phyloP scores from a whole-genome alignment of 2,888 invertebrate species.

The Tortrix viridana region DNA sequence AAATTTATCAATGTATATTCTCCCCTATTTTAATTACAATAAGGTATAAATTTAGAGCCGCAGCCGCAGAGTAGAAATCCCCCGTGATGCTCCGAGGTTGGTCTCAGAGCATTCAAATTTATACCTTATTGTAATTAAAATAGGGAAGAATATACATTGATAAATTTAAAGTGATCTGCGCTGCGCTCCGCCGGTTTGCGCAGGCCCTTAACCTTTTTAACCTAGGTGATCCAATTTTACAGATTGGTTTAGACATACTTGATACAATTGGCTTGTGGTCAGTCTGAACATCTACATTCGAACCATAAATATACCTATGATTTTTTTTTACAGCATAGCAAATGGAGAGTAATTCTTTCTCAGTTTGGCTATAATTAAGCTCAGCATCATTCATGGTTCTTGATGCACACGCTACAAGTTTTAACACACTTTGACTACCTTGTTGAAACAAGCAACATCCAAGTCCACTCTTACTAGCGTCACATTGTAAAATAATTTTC shows the following conservation, averaged over 20 bases:
- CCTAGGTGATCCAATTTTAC: slow-evolving; percentile 22
- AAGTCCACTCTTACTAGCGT: slow-evolving; percentile 28
- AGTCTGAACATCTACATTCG: slow-evolving; percentile 20
- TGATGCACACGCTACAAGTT: slow-evolving; percentile 30
- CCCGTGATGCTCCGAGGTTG: no score
- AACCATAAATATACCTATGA: slow-evolving; percentile 30
- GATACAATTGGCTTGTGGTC: slow-evolving; percentile 23
- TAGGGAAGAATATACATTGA: no score
- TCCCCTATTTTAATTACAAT: no score
- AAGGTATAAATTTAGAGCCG: no score
- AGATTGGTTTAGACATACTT: slow-evolving; percentile 23
- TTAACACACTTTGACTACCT: slow-evolving; percentile 20
- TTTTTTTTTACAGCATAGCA: slow-evolving; percentile 18
- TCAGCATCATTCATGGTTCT: slow-evolving; percentile 36
- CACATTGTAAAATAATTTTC: slow-evolving; percentile 35
- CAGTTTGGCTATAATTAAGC: slow-evolving; percentile 35
- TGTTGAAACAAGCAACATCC: slow-evolving; percentile 32
- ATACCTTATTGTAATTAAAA: no score
- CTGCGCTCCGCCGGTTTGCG: no score
- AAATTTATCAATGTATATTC: no score
- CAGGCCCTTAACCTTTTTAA: slow-evolving; percentile 15
- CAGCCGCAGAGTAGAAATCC: no score
- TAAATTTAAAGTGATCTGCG: no score
- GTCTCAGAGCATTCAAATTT: no score
- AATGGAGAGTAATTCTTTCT: slow-evolving; percentile 30